A percentile compares a stretch with the other conserved stretches of the same genome.
Evolutionary conservation across 2,888 invertebrate genomes (phyloP).

Genomic region (Bellardia bayeri): DNA sequence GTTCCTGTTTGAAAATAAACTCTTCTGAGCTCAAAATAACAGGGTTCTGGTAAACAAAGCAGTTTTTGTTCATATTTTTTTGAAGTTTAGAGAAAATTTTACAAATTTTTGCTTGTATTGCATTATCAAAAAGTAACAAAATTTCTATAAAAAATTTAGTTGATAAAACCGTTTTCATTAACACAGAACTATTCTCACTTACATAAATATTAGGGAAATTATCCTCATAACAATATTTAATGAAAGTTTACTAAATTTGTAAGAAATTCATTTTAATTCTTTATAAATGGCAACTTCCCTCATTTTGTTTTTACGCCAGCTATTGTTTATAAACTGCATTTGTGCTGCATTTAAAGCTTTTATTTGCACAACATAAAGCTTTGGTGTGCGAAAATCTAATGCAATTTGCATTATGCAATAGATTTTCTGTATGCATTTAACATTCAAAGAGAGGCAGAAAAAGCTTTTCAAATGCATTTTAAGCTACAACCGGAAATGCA

Average conservation of each 20-base stretch:
- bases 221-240: no score
- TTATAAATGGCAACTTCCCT: slow-evolving; percentile 8
- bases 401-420: slow-evolving; percentile 53
- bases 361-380: slow-evolving; percentile 36
- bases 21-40: not conserved
- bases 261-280: slow-evolving; percentile 1
- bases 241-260: no score
- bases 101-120: no score
- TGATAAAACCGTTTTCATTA: no score
- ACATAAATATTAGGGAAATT: no score
- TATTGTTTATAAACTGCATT: slow-evolving; percentile 31
- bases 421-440: slow-evolving; percentile 32
- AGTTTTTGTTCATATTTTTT: no score
- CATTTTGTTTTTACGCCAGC: slow-evolving; percentile 26
- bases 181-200: no score
- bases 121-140: no score
- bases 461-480: slow-evolving; percentile 38
- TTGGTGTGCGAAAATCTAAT: slow-evolving; percentile 45
- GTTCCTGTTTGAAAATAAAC: not conserved
- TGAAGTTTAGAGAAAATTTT: no score
- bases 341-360: slow-evolving; percentile 10
- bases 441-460: slow-evolving; percentile 17
- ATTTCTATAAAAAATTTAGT: no score
- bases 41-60: no score
- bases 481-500: slow-evolving; percentile 52